Evolutionary conservation across 2,113 vertebrate species (phyloP).

Genomic region (Conger conger): DNA sequence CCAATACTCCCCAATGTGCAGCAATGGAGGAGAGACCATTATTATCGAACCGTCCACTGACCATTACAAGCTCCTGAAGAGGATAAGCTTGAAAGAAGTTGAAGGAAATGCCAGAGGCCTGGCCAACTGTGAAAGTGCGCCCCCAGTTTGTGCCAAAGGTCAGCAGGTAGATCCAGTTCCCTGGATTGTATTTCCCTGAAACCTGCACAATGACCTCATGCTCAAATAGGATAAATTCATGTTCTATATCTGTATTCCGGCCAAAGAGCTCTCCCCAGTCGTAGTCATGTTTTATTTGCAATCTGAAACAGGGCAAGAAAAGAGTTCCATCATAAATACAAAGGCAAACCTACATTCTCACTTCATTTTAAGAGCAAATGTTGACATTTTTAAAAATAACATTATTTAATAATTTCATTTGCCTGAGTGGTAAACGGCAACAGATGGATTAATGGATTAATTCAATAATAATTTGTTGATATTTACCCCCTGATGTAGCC

Average conservation of each 20-base stretch:
- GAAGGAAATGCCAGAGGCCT: slow-evolving; percentile 31
- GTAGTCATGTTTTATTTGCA: slow-evolving; percentile 30
- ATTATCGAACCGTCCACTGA: slow-evolving; percentile 27
- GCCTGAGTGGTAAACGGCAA: no score
- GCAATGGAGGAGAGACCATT: slow-evolving; percentile 36
- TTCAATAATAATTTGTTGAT: not conserved
- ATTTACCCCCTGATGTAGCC: slow-evolving; percentile 26
- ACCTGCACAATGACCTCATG: slow-evolving; percentile 40
- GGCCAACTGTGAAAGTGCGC: slow-evolving; percentile 31
- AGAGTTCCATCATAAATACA: not conserved
- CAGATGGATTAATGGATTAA: no score
- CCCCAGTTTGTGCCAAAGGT: slow-evolving; percentile 45
- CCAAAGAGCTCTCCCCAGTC: slow-evolving; percentile 30
- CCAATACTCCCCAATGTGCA: slow-evolving; percentile 46
- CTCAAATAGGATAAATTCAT: slow-evolving; percentile 23
- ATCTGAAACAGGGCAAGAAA: slow-evolving; percentile 33
- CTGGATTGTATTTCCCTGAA: slow-evolving; percentile 43
- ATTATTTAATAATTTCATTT: no score
- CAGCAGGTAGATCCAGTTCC: slow-evolving; percentile 43
- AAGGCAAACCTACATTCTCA: not conserved
- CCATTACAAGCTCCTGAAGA: slow-evolving; percentile 23
- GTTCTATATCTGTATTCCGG: rapidly evolving
- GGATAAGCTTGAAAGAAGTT: slow-evolving; percentile 36
- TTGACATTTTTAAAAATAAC: no score
- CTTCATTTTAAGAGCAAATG: not conserved